Evolutionary conservation across 2,113 vertebrate species (phyloP), one percentile per base, ranked within the genome.

Genomic region (Myiozetetes cayanensis): DNA sequence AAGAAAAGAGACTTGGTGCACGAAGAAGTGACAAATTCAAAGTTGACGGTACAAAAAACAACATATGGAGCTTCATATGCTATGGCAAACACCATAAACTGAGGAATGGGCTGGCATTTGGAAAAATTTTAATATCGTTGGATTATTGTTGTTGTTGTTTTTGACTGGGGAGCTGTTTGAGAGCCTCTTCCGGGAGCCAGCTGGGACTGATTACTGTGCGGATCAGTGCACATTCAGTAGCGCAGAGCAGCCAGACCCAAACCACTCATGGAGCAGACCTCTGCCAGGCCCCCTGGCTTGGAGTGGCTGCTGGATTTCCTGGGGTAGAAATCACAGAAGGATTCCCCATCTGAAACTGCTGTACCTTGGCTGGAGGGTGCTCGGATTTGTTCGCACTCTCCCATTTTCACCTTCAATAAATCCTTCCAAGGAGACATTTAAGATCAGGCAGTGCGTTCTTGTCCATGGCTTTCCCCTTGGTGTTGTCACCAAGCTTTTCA

Each of bases 51-150:
- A 92, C 52, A 74, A 86, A 93, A 95, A 90, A 35, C 83, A 93
- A 72, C 95, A 94, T 93, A 95, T 84, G 95, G 89, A 78, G 39
- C 61, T 84, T 96, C 91, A 92, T 94, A 92, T 81, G 61, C 83
- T 72, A 41, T 75, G 44, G 80, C 73, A 93, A 95, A 89, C 56
- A 81, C 61, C 47, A 59, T 59, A 86, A 92, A 94, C 55, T 59
- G 63, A 86, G 65, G 37, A 63, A 86, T 77, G 83, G 92, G 75
- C 47, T 94, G 76, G 86, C 86, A 94, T 92, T 93, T 93, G 44
- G 43, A 71, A 86, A 85, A 92, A 56, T 1, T 16, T 63, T 67
- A 55, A 89, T 89, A 44, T 47, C 44, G 65, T 78, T 95, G 81
- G 47, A 92, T 89, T 90, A 67, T 81, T 93, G 52, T 92, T 94